A percentile compares a stretch with the other conserved stretches of the same genome.
These are phyloP conservation scores for Pardalotus punctatus DNA, from an alignment of 2,113 vertebrate species.

Conservation along the genomic window DNA sequence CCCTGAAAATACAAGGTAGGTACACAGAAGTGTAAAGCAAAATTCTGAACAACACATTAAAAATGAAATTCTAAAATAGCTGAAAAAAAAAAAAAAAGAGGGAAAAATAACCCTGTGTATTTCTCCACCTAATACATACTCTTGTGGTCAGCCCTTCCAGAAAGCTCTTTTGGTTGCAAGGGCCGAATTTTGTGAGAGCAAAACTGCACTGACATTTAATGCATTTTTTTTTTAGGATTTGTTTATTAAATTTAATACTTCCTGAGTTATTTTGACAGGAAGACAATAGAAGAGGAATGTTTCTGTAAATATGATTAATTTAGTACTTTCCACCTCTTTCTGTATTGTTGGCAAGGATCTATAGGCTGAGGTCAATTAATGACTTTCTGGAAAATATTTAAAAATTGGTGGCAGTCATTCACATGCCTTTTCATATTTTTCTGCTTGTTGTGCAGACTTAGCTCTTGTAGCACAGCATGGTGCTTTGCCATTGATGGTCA, in stretches of 20 bases:
- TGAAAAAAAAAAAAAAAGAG: not conserved
- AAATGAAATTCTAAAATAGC: not conserved
- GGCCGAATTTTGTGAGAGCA: not conserved
- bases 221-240: not conserved
- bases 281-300: not conserved
- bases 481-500: not conserved
- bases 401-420: not conserved
- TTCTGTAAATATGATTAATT: not conserved
- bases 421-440: not conserved
- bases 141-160: not conserved
- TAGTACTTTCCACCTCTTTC: not conserved
- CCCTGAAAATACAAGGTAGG: not conserved
- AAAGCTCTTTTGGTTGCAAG: not conserved
- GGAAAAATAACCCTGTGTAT: not conserved
- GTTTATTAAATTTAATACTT: not conserved
- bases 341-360: not conserved
- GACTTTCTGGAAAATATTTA: not conserved
- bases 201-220: not conserved
- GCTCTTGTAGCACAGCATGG: not conserved
- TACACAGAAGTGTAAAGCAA: not conserved
- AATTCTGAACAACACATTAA: not conserved
- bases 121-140: not conserved
- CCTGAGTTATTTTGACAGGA: not conserved
- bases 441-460: not conserved
- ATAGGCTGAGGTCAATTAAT: not conserved